These are phyloP conservation scores for Rhagophthalmus giganteus DNA, from an alignment of 2,888 invertebrate genomes.

Conservation along the genomic window DNA sequence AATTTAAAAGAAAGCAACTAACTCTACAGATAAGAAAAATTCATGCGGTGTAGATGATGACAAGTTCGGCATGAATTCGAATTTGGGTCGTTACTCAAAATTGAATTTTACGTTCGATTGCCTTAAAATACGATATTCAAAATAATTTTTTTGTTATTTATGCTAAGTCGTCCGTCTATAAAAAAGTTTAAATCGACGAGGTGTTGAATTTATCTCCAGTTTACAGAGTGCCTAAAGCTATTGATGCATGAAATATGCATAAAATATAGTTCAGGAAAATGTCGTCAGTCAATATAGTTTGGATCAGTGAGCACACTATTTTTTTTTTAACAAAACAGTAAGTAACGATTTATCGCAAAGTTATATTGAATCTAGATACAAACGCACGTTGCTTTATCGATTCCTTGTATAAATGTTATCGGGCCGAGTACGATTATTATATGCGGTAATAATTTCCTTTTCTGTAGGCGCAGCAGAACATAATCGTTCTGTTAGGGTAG, in stretches of 20 bases:
- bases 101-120: neutral
- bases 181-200: slow-evolving; percentile 1
- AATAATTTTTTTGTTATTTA: neutral
- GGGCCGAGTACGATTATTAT: slow-evolving; percentile 11
- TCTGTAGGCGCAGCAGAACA: slow-evolving; percentile 8
- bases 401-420: slow-evolving; percentile 8
- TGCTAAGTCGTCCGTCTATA: neutral
- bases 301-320: slow-evolving; percentile 16
- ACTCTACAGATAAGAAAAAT: no score
- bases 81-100: no score
- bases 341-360: neutral
- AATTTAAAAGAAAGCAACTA: no score
- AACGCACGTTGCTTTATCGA: neutral
- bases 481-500: slow-evolving; percentile 11
- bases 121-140: neutral
- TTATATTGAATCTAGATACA: slow-evolving; percentile 2
- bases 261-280: slow-evolving; percentile 18
- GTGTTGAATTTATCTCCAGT: slow-evolving; percentile 19
- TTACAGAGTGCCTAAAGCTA: slow-evolving; percentile 16
- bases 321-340: slow-evolving; percentile 11
- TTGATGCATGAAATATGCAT: slow-evolving; percentile 20
- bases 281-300: slow-evolving; percentile 20
- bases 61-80: no score
- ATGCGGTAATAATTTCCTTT: slow-evolving; percentile 8
- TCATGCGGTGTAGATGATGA: no score